phyloP scores from a whole-genome alignment of 2,888 invertebrate species.

The Drosophila fulvimacula region DNA sequence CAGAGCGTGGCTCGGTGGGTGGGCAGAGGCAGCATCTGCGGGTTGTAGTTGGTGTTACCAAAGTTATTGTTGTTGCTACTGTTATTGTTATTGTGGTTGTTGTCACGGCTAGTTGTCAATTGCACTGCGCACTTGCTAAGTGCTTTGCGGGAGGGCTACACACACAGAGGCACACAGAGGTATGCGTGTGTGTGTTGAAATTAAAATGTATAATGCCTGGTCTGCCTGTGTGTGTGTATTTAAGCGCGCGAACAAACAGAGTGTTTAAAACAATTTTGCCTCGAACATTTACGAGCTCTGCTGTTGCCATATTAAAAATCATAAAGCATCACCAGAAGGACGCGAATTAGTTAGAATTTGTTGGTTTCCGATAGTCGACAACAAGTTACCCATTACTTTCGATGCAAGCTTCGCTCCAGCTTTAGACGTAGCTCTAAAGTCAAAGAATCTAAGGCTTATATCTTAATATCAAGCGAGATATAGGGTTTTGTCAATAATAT shows the following conservation, averaged over 20 bases:
- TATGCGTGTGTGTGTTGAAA: background rate
- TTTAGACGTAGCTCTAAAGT: background rate
- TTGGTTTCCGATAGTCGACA: background rate
- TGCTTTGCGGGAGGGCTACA: background rate
- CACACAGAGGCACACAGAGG: background rate
- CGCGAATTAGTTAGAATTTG: background rate
- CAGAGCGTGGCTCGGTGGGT: constrained; percentile 50
- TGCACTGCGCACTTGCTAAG: constrained; percentile 45
- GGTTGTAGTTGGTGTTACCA: constrained; percentile 10
- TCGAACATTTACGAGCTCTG: constrained; percentile 66
- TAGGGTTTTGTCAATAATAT: too few relatives aligned
- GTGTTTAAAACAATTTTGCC: constrained; percentile 45
- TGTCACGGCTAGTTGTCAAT: constrained; percentile 64
- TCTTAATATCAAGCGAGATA: background rate
- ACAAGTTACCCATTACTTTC: background rate
- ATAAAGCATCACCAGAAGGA: constrained; percentile 59
- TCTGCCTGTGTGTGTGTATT: constrained; percentile 36
- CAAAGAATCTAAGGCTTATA: background rate
- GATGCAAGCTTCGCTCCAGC: too few relatives aligned
- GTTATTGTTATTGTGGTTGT: background rate
- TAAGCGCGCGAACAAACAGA: constrained; percentile 52
- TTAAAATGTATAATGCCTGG: constrained; percentile 41
- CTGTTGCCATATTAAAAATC: constrained; percentile 75
- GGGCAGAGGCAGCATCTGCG: background rate
- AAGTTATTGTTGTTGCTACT: constrained; percentile 38